A percentile compares a stretch with the other conserved stretches of the same genome.
These are phyloP conservation scores for Sorex fumeus DNA, from an alignment of 2,113 vertebrate species.

Conservation along the genomic window DNA sequence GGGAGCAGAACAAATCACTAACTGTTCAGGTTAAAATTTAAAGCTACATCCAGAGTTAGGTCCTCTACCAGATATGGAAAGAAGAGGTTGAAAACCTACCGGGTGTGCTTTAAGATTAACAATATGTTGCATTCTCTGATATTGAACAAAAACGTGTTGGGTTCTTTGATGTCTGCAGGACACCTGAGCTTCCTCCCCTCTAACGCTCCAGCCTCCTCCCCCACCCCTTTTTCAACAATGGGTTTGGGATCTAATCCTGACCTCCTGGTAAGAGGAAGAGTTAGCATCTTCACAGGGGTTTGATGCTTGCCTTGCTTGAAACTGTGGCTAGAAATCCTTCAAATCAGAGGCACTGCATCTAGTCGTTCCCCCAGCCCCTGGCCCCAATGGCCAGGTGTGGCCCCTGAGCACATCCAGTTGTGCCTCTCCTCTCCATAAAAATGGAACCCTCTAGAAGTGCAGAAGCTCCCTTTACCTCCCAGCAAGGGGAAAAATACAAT, in stretches of 20 bases:
- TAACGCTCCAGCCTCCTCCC: not conserved
- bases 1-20: not conserved
- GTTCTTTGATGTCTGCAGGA: not conserved
- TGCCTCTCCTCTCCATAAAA: no score
- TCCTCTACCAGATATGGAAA: not conserved
- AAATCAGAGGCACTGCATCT: no score
- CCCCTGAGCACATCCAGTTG: no score
- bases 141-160: not conserved
- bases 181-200: not conserved
- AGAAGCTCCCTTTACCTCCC: not conserved
- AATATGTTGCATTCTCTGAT: not conserved
- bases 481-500: not conserved
- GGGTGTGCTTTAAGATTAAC: not conserved
- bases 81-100: not conserved
- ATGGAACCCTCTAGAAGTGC: not conserved
- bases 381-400: no score
- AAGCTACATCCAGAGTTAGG: not conserved
- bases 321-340: no score
- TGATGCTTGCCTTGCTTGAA: no score
- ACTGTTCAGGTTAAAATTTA: slow-evolving; percentile 44
- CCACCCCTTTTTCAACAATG: not conserved
- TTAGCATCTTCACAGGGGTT: no score
- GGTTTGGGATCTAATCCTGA: not conserved
- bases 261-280: not conserved
- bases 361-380: no score